Base-by-base conservation (phyloP, 2,113 vertebrate species). In the Taxidea taxus region DNA sequence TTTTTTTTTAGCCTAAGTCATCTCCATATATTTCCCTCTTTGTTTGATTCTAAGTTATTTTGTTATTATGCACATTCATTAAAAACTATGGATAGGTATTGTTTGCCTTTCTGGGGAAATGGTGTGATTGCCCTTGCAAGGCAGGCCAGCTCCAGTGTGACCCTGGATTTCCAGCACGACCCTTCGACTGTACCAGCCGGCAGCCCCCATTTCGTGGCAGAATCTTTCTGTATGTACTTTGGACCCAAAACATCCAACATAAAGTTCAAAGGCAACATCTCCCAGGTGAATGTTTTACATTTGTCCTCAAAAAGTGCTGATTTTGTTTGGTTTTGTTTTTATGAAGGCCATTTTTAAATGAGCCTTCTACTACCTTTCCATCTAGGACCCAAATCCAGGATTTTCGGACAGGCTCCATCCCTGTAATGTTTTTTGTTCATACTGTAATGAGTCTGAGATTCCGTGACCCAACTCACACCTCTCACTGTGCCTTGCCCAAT, bases 131-230 rank as follows among this genome's bases (percentile, higher is more conserved):
- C 29, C 34, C 8, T 29, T 44, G 15, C 6, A 39, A 72, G 21
- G 18, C n/a, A 47, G 14, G 5, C 6, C 23, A 39, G 23, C 11
- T 25, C 25, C n/a, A 66, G 6, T 0, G 6, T 23, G 44, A 62
- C 8, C 29, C 16, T 1, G 2, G 14, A 15, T 75, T 83, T 84
- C 27, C 3, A 25, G n/a, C 12, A 7, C 7, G 51, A 25, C 1
- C 0, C 25, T 20, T 49, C 3, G 3, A 42, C 1, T 4, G 18
- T 25, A 34, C 25, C 3, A 56, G 9, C 10, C 34, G 25, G 20
- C 44, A 5, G 1, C 42, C 31, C 18, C 37, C 7, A 15, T 27
- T 64, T 51, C 0, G 0, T 25, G 27, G 10, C 62, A 87, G 91
- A 21, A 44, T 51, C 25, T 72, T 7, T 3, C 5, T n/a, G 23